These are phyloP conservation scores for Oceanodroma tethys DNA, from an alignment of 2,113 vertebrate species.

Conservation along the genomic window DNA sequence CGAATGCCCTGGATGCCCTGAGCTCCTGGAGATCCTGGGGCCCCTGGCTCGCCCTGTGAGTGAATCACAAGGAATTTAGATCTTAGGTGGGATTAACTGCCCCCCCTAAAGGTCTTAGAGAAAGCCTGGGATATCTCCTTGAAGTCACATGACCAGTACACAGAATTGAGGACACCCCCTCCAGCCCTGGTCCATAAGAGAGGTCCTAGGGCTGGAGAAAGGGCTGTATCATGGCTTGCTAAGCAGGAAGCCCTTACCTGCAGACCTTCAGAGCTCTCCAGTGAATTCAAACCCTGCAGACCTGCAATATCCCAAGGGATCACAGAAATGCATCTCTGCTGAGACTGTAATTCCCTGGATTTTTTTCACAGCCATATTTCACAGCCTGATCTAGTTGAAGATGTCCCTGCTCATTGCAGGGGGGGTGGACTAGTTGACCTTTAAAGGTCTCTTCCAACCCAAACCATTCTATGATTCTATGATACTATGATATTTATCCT, in stretches of 20 bases:
- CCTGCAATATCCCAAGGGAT: neutral
- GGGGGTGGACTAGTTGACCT: neutral
- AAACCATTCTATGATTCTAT: neutral
- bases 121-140: neutral
- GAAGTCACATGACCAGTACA: rapidly evolving
- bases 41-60: conserved; percentile 84
- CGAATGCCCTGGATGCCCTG: conserved; percentile 87
- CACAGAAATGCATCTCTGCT: neutral
- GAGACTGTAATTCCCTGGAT: neutral
- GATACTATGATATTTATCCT: neutral
- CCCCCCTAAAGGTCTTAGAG: neutral
- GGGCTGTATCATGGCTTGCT: neutral
- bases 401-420: neutral
- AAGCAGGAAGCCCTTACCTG: neutral
- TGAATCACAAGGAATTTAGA: neutral
- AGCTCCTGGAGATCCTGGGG: conserved; percentile 79
- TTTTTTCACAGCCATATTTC: neutral
- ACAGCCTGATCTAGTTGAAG: neutral
- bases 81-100: neutral
- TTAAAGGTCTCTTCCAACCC: neutral
- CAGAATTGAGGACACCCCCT: rapidly evolving
- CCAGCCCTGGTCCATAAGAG: neutral
- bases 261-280: neutral
- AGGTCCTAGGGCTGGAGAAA: neutral
- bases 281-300: neutral